Base-by-base conservation (phyloP, 2,888 invertebrate species). In the Morpho achilles region DNA sequence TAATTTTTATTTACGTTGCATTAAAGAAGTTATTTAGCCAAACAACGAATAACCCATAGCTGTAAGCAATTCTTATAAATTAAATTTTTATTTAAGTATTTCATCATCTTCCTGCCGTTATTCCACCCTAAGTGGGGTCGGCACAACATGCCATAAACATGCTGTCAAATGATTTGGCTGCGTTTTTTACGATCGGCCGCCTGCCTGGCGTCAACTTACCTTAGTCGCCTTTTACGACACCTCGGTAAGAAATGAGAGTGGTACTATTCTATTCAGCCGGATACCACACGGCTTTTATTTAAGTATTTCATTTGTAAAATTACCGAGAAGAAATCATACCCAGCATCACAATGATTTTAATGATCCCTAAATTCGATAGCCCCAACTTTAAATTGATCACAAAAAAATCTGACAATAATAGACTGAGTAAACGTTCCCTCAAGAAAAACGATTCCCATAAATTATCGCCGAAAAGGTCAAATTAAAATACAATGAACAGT, bases 401-500 rank as follows among this genome's bases (percentile, higher is more conserved):
- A 85, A 86, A 84, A 80, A 81, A 82, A 69, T 79, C 73, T 72
- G 76, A 72, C 82, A 81, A 87, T 87, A 86, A 86, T 86, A 86
- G 84, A 78, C 82, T 79, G 82, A 82, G 83, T 87, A 87, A 88
- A 87, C 83, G 86, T 82, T 68, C 80, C 81, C 76, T 77, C 72
- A 68, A 68, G 66, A 66, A 69, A 79, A 85, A 83, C 84, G 81
- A 83, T 82, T 85, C 86, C 79, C 87, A 90, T 90, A 89, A 90
- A 90, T 90, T 89, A 90, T 88, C 88, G 77, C 87, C 85, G 84
- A 88, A 90, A 89, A 90, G 89, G 89, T 90, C 90, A 89, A 89
- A 90, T 90, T 90, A 90, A 88, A 90, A 90, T 90, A 90, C 90
- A 90, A 90, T 89, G 89, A 89, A 83, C 77, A 84, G 84, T 90